Percentiles rank a stretch among this genome's conserved stretches.
Conservation (phyloP, 2,888 invertebrate genomes). For the Trichopria drosophilae region DNA sequence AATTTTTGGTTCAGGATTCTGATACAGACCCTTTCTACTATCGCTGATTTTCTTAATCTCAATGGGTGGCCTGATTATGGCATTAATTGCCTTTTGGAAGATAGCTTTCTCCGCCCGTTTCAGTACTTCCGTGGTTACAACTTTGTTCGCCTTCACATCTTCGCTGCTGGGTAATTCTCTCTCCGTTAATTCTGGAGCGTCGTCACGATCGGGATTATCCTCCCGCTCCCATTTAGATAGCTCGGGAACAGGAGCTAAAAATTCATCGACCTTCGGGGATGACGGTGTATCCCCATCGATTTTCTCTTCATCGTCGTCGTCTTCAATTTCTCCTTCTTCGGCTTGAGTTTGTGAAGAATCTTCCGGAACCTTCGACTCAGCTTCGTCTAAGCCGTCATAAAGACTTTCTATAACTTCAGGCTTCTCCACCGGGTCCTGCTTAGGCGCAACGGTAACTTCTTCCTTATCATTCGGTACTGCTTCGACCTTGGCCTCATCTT, state of each 20-base stretch:
- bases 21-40: slow-evolving; percentile 70
- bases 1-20: slow-evolving; percentile 55
- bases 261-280: slow-evolving; percentile 61
- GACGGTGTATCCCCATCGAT: background rate
- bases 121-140: slow-evolving; percentile 81
- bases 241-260: slow-evolving; percentile 75
- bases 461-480: no score
- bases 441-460: no score
- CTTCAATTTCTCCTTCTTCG: slow-evolving; percentile 54
- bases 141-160: slow-evolving; percentile 60
- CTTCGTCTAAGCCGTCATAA: slow-evolving; percentile 54
- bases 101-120: slow-evolving; percentile 91
- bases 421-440: no score
- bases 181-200: slow-evolving; percentile 59
- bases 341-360: slow-evolving; percentile 38
- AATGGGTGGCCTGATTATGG: slow-evolving; percentile 68
- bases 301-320: slow-evolving; percentile 41
- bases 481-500: slow-evolving; percentile 20
- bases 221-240: slow-evolving; percentile 88
- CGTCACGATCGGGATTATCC: slow-evolving; percentile 58
- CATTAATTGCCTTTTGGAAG: slow-evolving; percentile 84
- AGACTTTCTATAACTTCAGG: slow-evolving; percentile 54
- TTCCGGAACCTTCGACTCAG: slow-evolving; percentile 46
- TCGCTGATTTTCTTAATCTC: slow-evolving; percentile 75
- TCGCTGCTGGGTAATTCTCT: slow-evolving; percentile 44